phyloP scores from a whole-genome alignment of 35 echinoderm and acorn worm species.

The Stichopus chloronotus region DNA sequence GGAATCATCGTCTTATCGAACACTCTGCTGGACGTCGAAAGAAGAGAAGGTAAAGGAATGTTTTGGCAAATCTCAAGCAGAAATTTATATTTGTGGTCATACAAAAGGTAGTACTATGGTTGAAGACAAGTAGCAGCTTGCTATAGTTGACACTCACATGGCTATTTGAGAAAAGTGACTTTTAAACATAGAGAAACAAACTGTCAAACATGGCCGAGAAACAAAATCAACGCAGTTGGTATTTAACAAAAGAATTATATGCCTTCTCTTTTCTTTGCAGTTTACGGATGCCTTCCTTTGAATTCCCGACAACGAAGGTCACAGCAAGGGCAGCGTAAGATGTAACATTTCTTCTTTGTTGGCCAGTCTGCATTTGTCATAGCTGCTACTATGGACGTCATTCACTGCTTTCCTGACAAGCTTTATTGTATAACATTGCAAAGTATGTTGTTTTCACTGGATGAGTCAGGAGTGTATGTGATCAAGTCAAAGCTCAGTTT shows the following conservation, averaged over 20 bases:
- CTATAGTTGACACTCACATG: background rate
- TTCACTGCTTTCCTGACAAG: too few species aligned
- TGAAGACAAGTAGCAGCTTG: background rate
- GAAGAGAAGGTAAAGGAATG: conserved; percentile 70
- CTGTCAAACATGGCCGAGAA: background rate
- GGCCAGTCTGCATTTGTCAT: too few species aligned
- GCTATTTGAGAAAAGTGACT: background rate
- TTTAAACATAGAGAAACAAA: background rate
- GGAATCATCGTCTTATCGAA: conserved; percentile 79
- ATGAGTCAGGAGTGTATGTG: too few species aligned
- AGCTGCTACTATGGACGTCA: too few species aligned
- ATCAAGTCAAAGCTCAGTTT: too few species aligned
- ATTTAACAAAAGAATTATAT: too few species aligned
- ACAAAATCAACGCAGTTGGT: too few species aligned
- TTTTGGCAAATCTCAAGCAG: too few species aligned
- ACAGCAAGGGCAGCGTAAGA: background rate
- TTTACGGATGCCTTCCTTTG: background rate
- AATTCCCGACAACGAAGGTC: conserved; percentile 5
- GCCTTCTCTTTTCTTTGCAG: background rate
- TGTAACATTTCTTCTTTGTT: background rate
- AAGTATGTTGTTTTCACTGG: too few species aligned
- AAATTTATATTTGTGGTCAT: too few species aligned
- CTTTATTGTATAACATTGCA: too few species aligned
- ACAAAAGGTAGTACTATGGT: too few species aligned
- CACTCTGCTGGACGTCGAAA: conserved; percentile 48